A percentile compares a stretch with the other conserved stretches of the same genome.
phyloP scores from a whole-genome alignment of 2,797 vertebrate genomes.

The Amazonetta brasiliensis region DNA sequence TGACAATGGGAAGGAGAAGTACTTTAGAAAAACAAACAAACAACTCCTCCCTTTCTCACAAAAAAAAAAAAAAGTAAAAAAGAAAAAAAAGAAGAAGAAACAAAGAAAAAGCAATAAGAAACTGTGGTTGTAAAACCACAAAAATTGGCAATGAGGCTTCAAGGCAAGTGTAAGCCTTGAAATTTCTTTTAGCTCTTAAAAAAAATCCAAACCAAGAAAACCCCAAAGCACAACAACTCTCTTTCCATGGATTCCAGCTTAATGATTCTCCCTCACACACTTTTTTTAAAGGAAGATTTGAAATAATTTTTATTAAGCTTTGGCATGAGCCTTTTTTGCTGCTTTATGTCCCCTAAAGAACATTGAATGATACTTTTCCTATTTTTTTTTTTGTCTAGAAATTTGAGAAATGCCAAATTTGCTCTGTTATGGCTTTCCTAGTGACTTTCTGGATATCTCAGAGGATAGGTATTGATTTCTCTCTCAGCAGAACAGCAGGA shows the following conservation, averaged over 20 bases:
- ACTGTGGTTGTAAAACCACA: conserved; percentile 62
- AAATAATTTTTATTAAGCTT: conserved; percentile 13
- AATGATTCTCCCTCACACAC: not conserved
- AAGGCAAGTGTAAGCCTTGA: conserved; percentile 66
- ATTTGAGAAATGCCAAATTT: conserved; percentile 21
- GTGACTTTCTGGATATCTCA: conserved; percentile 26
- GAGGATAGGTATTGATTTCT: conserved; percentile 36
- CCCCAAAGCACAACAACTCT: conserved; percentile 38
- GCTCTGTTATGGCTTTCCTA: not conserved
- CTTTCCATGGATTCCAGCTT: conserved; percentile 55
- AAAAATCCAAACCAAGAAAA: conserved; percentile 36
- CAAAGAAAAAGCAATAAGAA: not conserved
- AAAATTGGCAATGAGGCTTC: conserved; percentile 57
- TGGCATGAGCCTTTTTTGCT: not conserved
- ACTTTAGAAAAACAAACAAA: conserved; percentile 66
- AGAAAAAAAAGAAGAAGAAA: no score
- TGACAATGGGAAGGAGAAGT: conserved; percentile 50
- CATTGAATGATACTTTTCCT: not conserved
- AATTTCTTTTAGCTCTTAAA: conserved; percentile 64
- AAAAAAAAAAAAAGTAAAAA: not conserved
- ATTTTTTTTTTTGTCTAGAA: conserved; percentile 37
- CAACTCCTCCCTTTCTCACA: conserved; percentile 10
- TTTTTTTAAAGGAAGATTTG: not conserved
- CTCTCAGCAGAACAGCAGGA: conserved; percentile 33
- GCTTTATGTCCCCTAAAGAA: not conserved